These are phyloP conservation scores for Desmophyllum pertusum DNA, from an alignment of 92 coral and sea anemone species.

Conservation along the genomic window DNA sequence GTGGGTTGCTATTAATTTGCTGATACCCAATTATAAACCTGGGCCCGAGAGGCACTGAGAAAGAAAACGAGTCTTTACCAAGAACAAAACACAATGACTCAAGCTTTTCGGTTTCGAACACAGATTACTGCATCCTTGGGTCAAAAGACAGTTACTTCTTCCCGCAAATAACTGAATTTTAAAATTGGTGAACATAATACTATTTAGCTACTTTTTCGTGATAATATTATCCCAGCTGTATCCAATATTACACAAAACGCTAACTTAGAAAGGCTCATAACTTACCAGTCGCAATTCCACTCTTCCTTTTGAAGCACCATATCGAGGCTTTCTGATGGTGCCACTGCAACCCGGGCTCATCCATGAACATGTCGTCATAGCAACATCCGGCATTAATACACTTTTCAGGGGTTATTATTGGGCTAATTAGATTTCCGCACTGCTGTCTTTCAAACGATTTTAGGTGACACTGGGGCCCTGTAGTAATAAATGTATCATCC, in stretches of 20 bases:
- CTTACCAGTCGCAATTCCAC: neutral
- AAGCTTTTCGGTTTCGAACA: too few species aligned
- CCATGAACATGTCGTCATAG: slow-evolving; percentile 74
- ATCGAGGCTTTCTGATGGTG: slow-evolving; percentile 38
- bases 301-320: slow-evolving; percentile 56
- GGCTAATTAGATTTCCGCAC: slow-evolving; percentile 44
- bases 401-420: slow-evolving; percentile 59
- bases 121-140: too few species aligned
- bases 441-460: slow-evolving; percentile 54
- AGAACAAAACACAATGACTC: too few species aligned
- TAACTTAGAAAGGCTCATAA: neutral
- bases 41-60: too few species aligned
- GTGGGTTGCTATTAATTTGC: too few species aligned
- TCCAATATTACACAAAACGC: too few species aligned
- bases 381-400: slow-evolving; percentile 67
- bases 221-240: neutral
- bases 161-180: too few species aligned
- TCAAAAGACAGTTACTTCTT: too few species aligned
- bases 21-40: too few species aligned
- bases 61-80: too few species aligned
- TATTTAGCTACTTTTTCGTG: neutral
- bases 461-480: slow-evolving; percentile 55
- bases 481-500: neutral
- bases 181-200: neutral
- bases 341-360: slow-evolving; percentile 50